phyloP scores from a whole-genome alignment of 2,888 invertebrate genomes.

The Eurois occulta region DNA sequence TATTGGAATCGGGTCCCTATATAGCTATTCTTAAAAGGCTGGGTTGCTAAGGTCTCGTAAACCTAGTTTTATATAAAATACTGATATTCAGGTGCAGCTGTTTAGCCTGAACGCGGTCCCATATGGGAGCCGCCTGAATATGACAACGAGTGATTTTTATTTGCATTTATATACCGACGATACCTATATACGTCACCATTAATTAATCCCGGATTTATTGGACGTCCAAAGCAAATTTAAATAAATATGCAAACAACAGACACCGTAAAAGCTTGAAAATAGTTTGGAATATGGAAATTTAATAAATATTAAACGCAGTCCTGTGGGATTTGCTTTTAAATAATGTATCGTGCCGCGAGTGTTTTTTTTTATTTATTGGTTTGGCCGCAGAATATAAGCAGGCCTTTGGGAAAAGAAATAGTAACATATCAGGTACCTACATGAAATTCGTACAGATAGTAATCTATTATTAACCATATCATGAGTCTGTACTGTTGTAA shows the following conservation, averaged over 20 bases:
- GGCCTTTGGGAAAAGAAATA: constrained; percentile 18
- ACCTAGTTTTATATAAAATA: neutral
- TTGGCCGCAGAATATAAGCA: constrained; percentile 13
- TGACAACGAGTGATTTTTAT: constrained; percentile 19
- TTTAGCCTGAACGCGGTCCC: neutral
- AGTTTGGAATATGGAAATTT: constrained; percentile 73
- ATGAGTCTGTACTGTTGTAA: neutral
- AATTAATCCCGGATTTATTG: constrained; percentile 47
- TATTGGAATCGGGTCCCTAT: neutral
- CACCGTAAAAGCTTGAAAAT: constrained; percentile 71
- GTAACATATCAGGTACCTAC: neutral
- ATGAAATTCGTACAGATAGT: neutral
- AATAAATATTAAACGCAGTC: constrained; percentile 68
- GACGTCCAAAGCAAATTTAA: constrained; percentile 62
- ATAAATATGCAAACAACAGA: constrained; percentile 73
- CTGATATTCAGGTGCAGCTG: neutral
- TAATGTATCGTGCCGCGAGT: constrained; percentile 45
- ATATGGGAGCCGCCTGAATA: neutral
- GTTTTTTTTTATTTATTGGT: constrained; percentile 43
- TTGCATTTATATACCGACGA: constrained; percentile 5
- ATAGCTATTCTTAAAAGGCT: neutral
- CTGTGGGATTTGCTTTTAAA: constrained; percentile 58
- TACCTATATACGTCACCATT: neutral
- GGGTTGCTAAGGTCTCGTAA: neutral
- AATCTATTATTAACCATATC: neutral